Percentiles rank a stretch among this genome's conserved stretches.
phyloP scores from a whole-genome alignment of 2,888 invertebrate genomes.

The Tipula lateralis region DNA sequence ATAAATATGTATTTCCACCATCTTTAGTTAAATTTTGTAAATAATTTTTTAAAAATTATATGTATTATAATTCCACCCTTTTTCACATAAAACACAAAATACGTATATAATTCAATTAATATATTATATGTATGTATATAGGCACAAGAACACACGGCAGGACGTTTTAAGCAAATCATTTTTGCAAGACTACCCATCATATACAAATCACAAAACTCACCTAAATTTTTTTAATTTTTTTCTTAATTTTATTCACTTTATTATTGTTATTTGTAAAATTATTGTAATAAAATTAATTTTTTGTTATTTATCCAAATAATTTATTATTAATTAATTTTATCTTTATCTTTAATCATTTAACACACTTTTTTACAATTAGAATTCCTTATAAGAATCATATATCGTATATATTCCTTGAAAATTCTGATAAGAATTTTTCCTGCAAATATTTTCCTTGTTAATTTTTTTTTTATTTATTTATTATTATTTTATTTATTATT shows the following conservation, averaged over 20 bases:
- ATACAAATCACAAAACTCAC: constrained; percentile 5
- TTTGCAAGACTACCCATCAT: neutral
- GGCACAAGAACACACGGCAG: neutral
- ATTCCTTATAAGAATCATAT: constrained; percentile 24
- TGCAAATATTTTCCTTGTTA: neutral
- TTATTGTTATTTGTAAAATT: neutral
- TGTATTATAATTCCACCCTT: neutral
- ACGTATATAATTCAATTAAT: neutral
- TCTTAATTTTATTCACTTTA: constrained; percentile 14
- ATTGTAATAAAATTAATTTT: neutral
- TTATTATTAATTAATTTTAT: constrained; percentile 2
- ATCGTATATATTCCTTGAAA: neutral
- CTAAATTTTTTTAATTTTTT: neutral
- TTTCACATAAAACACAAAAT: neutral
- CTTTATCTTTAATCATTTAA: constrained; percentile 21
- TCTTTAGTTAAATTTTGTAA: neutral
- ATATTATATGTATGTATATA: neutral
- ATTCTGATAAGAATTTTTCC: neutral
- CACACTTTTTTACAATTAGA: constrained; percentile 6
- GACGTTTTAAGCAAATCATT: neutral
- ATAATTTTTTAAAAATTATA: neutral
- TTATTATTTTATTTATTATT: constrained; percentile 25
- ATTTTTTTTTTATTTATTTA: neutral
- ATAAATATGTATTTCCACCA: neutral
- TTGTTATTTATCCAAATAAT: neutral